A percentile compares a stretch with the other conserved stretches of the same genome.
phyloP scores from a whole-genome alignment of 2,888 invertebrate genomes.

The Yponomeuta evonymella region DNA sequence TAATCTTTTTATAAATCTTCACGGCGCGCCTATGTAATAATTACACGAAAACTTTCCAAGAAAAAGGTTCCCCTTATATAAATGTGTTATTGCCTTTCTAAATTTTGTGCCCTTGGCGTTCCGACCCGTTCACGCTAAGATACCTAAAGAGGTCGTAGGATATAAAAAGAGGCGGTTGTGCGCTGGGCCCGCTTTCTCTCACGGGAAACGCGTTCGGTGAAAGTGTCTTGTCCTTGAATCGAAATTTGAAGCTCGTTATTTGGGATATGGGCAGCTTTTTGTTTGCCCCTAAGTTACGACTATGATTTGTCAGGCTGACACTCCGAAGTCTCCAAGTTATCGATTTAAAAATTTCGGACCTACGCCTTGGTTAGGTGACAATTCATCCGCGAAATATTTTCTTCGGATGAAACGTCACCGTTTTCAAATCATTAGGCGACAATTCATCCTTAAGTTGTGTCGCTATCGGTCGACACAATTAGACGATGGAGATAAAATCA shows the following conservation, averaged over 20 bases:
- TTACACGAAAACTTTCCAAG: constrained; percentile 17
- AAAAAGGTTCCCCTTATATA: neutral
- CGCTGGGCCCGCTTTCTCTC: constrained; percentile 49
- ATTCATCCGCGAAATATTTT: too few species aligned
- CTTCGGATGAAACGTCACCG: too few species aligned
- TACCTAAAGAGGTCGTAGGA: constrained; percentile 40
- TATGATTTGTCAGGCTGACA: neutral
- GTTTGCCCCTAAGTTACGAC: constrained; percentile 15
- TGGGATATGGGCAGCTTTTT: constrained; percentile 30
- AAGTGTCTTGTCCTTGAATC: constrained; percentile 62
- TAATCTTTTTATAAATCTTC: neutral
- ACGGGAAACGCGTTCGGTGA: constrained; percentile 55
- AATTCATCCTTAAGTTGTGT: too few species aligned
- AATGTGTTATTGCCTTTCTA: constrained; percentile 15
- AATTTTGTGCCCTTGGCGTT: constrained; percentile 17
- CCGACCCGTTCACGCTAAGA: constrained; percentile 25
- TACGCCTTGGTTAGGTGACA: neutral
- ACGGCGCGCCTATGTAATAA: neutral
- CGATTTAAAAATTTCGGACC: neutral
- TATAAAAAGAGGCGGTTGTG: constrained; percentile 37
- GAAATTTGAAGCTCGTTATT: constrained; percentile 19
- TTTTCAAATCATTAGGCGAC: too few species aligned
- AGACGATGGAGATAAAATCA: too few species aligned
- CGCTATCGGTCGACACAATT: too few species aligned
- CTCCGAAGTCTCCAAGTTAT: too few species aligned